These are phyloP conservation scores for Marmota flaviventris DNA, from an alignment of 2,113 vertebrate species.

Conservation along the genomic window DNA sequence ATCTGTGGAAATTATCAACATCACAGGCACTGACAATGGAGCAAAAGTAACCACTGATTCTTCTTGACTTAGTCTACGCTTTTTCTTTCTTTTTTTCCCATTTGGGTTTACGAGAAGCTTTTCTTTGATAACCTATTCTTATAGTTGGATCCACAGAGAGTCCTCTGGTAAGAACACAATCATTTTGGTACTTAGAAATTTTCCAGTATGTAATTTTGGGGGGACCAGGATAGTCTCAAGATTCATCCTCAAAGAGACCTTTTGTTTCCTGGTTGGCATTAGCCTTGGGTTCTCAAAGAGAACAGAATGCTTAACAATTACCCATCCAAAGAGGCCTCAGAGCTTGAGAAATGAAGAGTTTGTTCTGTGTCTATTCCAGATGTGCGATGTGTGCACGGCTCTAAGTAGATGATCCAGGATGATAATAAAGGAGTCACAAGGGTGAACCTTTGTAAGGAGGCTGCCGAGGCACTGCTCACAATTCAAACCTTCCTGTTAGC, in stretches of 20 bases:
- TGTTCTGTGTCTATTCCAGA: conserved; percentile 50
- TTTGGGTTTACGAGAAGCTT: neutral
- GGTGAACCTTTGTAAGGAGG: conserved; percentile 46
- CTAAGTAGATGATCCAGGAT: conserved; percentile 60
- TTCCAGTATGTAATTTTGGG: conserved; percentile 69
- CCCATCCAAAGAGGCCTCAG: conserved; percentile 14
- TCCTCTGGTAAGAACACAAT: conserved; percentile 49
- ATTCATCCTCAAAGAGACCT: conserved; percentile 68
- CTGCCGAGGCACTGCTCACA: neutral
- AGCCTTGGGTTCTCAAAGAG: conserved; percentile 52
- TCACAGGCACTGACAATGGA: neutral
- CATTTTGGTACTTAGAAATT: conserved; percentile 66
- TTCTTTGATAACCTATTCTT: conserved; percentile 44
- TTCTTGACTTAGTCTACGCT: neutral
- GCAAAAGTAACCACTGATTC: neutral
- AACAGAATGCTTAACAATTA: conserved; percentile 72
- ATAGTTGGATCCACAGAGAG: conserved; percentile 18
- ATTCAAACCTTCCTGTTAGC: conserved; percentile 46
- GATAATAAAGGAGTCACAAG: conserved; percentile 64
- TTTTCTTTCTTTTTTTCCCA: conserved; percentile 37
- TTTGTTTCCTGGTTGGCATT: conserved; percentile 70
- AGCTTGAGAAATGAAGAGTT: conserved; percentile 70
- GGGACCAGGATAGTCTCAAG: conserved; percentile 34
- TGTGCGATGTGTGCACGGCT: neutral
- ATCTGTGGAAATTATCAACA: neutral